Evolutionary conservation across 2,888 invertebrate genomes (phyloP).

Genomic region (Chrysolina haemoptera): DNA sequence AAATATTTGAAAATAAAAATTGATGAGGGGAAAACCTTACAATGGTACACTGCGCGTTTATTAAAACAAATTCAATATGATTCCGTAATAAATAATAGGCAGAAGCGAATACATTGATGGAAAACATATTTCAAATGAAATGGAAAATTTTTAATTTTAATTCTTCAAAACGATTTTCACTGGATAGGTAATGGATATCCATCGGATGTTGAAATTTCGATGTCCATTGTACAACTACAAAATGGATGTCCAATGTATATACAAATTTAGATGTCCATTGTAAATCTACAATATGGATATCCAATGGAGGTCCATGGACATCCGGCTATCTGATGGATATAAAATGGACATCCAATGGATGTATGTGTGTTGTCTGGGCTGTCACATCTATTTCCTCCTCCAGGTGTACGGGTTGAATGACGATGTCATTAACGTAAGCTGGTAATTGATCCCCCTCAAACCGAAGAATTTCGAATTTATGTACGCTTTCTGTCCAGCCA

Average conservation of each 20-base stretch:
- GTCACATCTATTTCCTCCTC: too few species aligned
- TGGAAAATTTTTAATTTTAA: neutral
- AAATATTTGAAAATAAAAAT: too few species aligned
- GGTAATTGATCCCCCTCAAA: too few species aligned
- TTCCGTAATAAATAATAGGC: neutral
- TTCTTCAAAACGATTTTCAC: slow-evolving; percentile 3
- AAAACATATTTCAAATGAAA: slow-evolving; percentile 6
- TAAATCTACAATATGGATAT: slow-evolving; percentile 6
- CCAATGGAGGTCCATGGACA: slow-evolving; percentile 13
- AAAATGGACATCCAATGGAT: slow-evolving; percentile 12
- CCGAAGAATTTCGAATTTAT: too few species aligned
- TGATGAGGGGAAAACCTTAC: too few species aligned
- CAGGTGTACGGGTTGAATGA: too few species aligned
- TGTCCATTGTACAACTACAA: slow-evolving; percentile 17
- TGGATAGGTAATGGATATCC: slow-evolving; percentile 14
- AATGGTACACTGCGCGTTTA: neutral
- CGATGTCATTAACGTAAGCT: too few species aligned
- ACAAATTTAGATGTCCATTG: slow-evolving; percentile 9
- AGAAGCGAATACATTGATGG: neutral
- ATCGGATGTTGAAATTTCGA: slow-evolving; percentile 1
- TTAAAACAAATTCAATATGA: neutral
- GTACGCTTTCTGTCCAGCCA: too few species aligned
- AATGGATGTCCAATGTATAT: slow-evolving; percentile 11
- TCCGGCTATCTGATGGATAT: slow-evolving; percentile 5
- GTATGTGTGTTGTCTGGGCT: slow-evolving; percentile 2